These are phyloP conservation scores for Pachliopta kotzebuea DNA, from an alignment of 2,888 invertebrate genomes.

Conservation along the genomic window DNA sequence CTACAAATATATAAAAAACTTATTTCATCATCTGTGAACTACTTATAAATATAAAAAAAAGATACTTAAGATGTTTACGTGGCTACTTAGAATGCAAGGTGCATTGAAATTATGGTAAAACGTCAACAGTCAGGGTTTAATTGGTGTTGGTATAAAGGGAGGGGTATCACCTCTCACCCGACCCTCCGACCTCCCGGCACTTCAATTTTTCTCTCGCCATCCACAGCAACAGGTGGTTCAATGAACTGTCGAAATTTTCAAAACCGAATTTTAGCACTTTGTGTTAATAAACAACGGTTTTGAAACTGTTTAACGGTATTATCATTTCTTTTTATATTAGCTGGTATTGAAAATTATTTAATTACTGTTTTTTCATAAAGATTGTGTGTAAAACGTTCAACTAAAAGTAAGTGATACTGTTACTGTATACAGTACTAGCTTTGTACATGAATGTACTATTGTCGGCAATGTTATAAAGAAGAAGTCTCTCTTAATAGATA, in stretches of 20 bases:
- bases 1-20: background rate
- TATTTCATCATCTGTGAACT: background rate
- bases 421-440: too few relatives aligned
- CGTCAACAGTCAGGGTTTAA: constrained; percentile 67
- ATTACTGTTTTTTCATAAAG: too few relatives aligned
- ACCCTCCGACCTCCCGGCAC: constrained; percentile 40
- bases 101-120: constrained; percentile 31
- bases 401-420: too few relatives aligned
- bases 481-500: too few relatives aligned
- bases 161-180: constrained; percentile 39
- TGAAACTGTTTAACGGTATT: constrained; percentile 2
- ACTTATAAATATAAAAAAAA: background rate
- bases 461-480: too few relatives aligned
- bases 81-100: constrained; percentile 41
- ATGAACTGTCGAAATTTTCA: constrained; percentile 51
- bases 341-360: background rate
- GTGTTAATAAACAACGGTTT: constrained; percentile 3
- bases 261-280: constrained; percentile 37
- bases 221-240: constrained; percentile 63
- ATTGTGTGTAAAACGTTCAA: too few relatives aligned
- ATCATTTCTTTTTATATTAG: background rate
- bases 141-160: constrained; percentile 56
- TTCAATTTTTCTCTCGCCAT: constrained; percentile 66
- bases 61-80: constrained; percentile 1
- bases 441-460: too few relatives aligned